Conservation (phyloP, 2,113 vertebrate genomes). For the Entelurus aequoreus region DNA sequence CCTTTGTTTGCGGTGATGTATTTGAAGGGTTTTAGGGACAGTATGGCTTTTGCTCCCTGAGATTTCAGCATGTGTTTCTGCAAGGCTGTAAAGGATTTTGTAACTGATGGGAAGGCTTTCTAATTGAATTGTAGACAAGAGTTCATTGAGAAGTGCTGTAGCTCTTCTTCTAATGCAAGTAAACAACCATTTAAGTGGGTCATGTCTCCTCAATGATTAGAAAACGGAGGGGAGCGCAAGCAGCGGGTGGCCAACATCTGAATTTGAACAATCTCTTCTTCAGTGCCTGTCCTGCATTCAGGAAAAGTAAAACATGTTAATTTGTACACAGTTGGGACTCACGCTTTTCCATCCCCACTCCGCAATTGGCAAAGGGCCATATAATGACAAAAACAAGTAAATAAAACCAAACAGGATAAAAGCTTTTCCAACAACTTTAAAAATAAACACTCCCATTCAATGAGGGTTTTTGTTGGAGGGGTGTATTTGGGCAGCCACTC, state of each 20-base stretch:
- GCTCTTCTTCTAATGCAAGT: conserved; percentile 73
- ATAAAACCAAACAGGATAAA: conserved; percentile 26
- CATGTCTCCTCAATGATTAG: conserved; percentile 67
- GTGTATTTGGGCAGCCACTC: conserved; percentile 33
- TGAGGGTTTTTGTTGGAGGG: conserved; percentile 26
- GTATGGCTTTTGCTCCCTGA: neutral
- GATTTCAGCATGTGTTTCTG: conserved; percentile 21
- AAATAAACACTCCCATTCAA: conserved; percentile 30
- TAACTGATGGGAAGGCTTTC: conserved; percentile 62
- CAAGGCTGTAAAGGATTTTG: conserved; percentile 40
- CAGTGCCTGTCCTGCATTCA: conserved; percentile 71
- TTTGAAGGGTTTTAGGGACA: no score
- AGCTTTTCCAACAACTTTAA: conserved; percentile 21
- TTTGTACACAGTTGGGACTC: conserved; percentile 52
- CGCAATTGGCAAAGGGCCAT: conserved; percentile 13
- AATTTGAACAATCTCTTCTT: conserved; percentile 70
- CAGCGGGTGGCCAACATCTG: conserved; percentile 64
- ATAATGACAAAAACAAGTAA: conserved; percentile 23
- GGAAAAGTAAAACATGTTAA: conserved; percentile 66
- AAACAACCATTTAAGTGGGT: conserved; percentile 79
- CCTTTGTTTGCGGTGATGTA: no score
- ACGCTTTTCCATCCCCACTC: conserved; percentile 19
- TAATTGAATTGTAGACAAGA: conserved; percentile 82
- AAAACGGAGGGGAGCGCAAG: conserved; percentile 58
- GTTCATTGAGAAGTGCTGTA: conserved; percentile 76